Evolutionary conservation across 2,797 vertebrate genomes (phyloP).

Genomic region (Paedocypris micromegethes): DNA sequence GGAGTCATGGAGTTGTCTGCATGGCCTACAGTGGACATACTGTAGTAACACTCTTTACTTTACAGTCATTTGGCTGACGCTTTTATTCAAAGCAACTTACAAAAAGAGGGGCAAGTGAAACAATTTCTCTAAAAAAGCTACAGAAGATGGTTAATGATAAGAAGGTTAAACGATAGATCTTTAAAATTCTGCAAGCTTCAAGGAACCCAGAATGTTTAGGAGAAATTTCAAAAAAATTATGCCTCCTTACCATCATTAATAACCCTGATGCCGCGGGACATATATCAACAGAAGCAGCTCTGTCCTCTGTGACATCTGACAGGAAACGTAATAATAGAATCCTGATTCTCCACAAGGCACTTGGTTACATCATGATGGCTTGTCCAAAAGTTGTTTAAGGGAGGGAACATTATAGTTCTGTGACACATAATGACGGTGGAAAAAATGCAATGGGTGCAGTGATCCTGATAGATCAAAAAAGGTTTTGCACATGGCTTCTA

Average conservation of each 20-base stretch:
- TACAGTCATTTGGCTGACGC: too few species aligned
- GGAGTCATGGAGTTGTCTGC: too few species aligned
- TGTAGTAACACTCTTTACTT: too few species aligned
- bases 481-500: constrained; percentile 1
- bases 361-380: constrained; percentile 12
- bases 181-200: constrained; percentile 17
- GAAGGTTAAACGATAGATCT: too few species aligned
- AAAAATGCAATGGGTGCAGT: background rate
- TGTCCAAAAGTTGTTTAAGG: constrained; percentile 7
- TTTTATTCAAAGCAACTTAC: too few species aligned
- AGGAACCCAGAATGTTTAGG: background rate
- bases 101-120: too few species aligned
- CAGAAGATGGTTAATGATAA: too few species aligned
- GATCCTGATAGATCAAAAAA: constrained; percentile 20
- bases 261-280: constrained; percentile 20
- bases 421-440: too few species aligned
- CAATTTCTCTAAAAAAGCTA: too few species aligned
- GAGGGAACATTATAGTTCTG: background rate
- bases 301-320: constrained; percentile 20
- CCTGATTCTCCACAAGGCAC: background rate
- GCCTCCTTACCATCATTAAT: constrained; percentile 1
- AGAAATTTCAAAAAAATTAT: constrained; percentile 24
- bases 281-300: constrained; percentile 13
- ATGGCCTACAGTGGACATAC: too few species aligned
- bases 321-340: background rate